These are phyloP conservation scores for Malacoctenus gilli DNA, from an alignment of 2,797 vertebrate genomes.

Conservation along the genomic window DNA sequence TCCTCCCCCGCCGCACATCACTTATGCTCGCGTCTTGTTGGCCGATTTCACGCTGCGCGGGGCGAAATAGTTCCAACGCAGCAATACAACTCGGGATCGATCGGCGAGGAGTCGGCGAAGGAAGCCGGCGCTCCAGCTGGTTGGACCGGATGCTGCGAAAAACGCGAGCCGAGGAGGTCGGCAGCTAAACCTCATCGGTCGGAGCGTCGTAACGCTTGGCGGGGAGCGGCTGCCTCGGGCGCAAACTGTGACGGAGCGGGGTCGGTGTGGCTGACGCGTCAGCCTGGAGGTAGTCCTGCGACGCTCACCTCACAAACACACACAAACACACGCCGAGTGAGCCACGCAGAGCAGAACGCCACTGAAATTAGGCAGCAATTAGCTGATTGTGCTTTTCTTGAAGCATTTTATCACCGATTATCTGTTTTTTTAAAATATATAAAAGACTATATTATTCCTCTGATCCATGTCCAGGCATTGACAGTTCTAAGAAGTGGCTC, in stretches of 20 bases:
- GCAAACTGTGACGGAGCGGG: conserved; percentile 35
- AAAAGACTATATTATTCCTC: too few species aligned
- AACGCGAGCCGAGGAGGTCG: neutral
- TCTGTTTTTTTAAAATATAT: too few species aligned
- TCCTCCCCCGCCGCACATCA: neutral
- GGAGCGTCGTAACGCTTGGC: conserved; percentile 12
- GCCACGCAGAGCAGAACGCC: neutral
- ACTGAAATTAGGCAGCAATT: too few species aligned
- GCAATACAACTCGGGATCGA: neutral
- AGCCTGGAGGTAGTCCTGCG: conserved; percentile 32
- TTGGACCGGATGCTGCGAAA: neutral
- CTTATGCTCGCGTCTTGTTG: conserved; percentile 7
- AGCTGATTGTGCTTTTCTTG: too few species aligned
- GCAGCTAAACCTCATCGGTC: conserved; percentile 31
- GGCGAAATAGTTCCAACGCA: neutral
- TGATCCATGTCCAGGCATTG: too few species aligned
- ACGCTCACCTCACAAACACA: conserved; percentile 1
- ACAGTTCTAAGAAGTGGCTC: too few species aligned
- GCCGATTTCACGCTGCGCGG: neutral
- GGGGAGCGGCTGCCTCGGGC: conserved; percentile 39
- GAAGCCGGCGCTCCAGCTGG: neutral
- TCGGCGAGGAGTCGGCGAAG: neutral
- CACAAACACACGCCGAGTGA: neutral
- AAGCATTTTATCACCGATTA: too few species aligned
- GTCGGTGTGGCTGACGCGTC: conserved; percentile 40